Evolutionary conservation across 2,797 vertebrate genomes (phyloP).

Genomic region (Eulemur mongoz): DNA sequence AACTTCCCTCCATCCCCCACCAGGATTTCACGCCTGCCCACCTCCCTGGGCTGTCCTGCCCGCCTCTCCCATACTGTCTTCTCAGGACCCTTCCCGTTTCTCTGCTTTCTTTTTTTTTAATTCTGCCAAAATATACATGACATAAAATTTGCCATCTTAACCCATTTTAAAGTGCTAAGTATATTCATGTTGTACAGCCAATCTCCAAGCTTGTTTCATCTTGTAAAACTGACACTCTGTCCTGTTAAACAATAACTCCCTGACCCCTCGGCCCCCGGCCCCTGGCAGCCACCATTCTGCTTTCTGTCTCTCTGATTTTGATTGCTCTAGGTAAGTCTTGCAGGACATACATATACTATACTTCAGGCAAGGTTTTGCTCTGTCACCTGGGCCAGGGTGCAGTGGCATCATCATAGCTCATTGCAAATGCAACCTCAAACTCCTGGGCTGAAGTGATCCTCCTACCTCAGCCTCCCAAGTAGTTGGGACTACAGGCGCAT

Average conservation of each 20-base stretch:
- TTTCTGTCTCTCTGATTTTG: not conserved
- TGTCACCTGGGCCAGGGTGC: no score
- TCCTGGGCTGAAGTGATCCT: no score
- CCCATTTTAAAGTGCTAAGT: not conserved
- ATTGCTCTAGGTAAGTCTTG: not conserved
- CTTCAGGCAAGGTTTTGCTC: not conserved
- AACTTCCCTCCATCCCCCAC: not conserved
- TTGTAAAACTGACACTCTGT: not conserved
- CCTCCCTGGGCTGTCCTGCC: not conserved
- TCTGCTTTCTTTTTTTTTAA: not conserved
- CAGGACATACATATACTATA: no score
- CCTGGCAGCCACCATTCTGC: not conserved
- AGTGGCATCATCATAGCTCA: no score
- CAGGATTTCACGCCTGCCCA: not conserved
- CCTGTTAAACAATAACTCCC: not conserved
- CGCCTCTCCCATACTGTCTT: not conserved
- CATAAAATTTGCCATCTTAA: not conserved
- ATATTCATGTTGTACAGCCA: accelerated
- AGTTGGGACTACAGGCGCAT: no score
- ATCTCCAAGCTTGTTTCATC: not conserved
- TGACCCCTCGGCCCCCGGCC: not conserved
- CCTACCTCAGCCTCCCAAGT: no score
- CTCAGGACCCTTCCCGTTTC: not conserved
- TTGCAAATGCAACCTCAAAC: no score
- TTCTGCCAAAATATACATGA: not conserved